Evolutionary conservation across 1,140 invertebrate genomes (phyloP), one percentile per base, ranked within the genome.

Genomic region (Meloidogyne hapla): DNA sequence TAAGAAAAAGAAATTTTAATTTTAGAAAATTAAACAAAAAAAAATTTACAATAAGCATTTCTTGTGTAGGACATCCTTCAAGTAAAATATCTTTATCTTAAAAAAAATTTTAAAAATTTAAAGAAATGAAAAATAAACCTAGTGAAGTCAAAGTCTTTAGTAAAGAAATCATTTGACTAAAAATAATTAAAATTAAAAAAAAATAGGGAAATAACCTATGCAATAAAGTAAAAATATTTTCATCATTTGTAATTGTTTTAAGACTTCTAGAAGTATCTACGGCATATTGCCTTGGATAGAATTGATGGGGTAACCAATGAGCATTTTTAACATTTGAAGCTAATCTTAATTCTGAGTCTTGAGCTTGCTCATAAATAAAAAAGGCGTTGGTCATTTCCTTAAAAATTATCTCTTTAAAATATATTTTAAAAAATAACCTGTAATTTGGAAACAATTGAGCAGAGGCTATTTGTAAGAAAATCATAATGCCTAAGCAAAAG

Each of bases 401-500:
- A 67, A 77, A 67, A n/a, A 26, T 18, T 33, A n/a, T n/a, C n/a
- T 21, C 3, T 48, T 15, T 12, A 45, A 62, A 23, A 26, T 48
- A 75, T 65, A 77, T 10, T 21, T 66, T 62, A 33, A 56, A 3
- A 56, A 77, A 25, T 8, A 23, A 77, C 71, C 74, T 80, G 79
- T 40, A 80, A 48, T 26, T 73, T 38, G 25, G 64, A 33, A 25
- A 80, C 83, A 26, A 80, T 81, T 15, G 65, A 45, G 9, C 45
- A 69, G 15, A 80, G 79, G 9, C 72, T 73, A 48, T 69, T 40
- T 3, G 83, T 28, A 25, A 80, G 75, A 62, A 81, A 80, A 56
- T 80, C 79, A 48, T 80, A 80, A 69, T 82, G 81, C 13, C 65
- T 76, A 18, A 80, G 61, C 33, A 80, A 42, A 79, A 80, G 74